phyloP scores from a whole-genome alignment of 2,113 vertebrate genomes.

The Micromys minutus region DNA sequence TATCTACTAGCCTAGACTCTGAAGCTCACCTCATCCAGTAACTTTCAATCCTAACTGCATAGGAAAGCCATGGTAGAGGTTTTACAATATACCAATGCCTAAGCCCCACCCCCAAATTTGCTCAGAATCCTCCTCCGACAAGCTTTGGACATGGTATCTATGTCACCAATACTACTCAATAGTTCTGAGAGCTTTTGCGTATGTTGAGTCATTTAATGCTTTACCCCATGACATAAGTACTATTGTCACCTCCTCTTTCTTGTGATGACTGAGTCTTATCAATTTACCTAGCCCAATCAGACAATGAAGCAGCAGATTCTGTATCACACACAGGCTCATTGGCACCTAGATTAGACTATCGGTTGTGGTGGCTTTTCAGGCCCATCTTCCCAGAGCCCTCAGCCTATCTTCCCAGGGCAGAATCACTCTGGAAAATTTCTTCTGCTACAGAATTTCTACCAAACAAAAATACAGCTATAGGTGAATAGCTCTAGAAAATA shows the following conservation, averaged over 20 bases:
- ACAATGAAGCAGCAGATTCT: constrained; percentile 1
- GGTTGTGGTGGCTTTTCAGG: background rate
- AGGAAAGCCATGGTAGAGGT: background rate
- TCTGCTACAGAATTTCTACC: background rate
- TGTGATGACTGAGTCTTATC: constrained; percentile 1
- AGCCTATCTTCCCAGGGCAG: background rate
- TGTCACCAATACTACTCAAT: background rate
- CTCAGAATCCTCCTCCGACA: background rate
- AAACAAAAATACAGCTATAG: background rate
- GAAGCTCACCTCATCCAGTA: background rate
- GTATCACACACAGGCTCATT: background rate
- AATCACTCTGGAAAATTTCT: background rate
- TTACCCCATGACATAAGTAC: background rate
- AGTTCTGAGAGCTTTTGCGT: background rate
- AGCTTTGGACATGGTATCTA: background rate
- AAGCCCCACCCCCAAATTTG: background rate
- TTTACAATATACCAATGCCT: constrained; percentile 3
- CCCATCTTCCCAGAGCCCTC: background rate
- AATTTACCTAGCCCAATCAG: background rate
- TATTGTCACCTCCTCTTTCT: constrained; percentile 15
- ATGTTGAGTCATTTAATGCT: constrained; percentile 30
- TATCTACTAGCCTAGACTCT: background rate
- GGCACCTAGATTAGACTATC: background rate
- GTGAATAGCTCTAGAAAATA: constrained; percentile 8
- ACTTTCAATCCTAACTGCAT: background rate